Base-by-base conservation (phyloP, 2,797 vertebrate species). In the Tamandua tetradactyla region DNA sequence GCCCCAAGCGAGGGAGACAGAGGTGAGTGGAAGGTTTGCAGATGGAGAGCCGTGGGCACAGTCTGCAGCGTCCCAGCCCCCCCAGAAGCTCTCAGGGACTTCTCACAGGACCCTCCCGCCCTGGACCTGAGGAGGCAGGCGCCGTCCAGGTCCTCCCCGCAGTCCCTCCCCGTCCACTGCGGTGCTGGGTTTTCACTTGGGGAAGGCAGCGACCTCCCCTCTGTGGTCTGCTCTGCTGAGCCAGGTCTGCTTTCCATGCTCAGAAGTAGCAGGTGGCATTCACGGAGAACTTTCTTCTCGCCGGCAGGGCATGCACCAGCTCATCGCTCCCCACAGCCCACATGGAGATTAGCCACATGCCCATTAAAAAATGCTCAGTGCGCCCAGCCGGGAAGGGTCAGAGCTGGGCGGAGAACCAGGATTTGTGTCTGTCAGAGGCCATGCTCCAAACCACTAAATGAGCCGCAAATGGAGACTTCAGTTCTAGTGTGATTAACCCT, bases 331-430 rank as follows among this genome's bases (percentile, higher is more conserved):
- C 27, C 37, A 0, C 1, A 0, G 1, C 3, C 80, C 14, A 5
- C 20, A 25, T 55, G 13, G 13, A 47, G 64, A 13, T 44, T 2
- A 20, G 32, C 5, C 0, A 1, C 3, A 0, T 0, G 17, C 27
- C 27, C 2, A 0, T 55, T 0, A 9, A 3, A 44, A 15, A 2
- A 20, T 0, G 0, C 0, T 0, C 2, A 27, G 2, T 7, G 20
- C 3, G 9, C 12, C 8, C 9, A 37, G 72, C 55, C 61, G 25
- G 10, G 11, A 3, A n/a, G 42, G 2, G 27, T 0, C 2, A 9
- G 9, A 27, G 13, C 30, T 27, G 82, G 13, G 10, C 10, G 1
- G 23, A 42, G 57, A 18, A 4, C n/a, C 47, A 2, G 14, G 0
- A 7, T 4, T 5, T 1, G 62, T 62, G 5, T 13, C 44, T 2